These are phyloP conservation scores for Rhinolophus sinicus DNA, from an alignment of 2,113 vertebrate genomes.

Conservation along the genomic window DNA sequence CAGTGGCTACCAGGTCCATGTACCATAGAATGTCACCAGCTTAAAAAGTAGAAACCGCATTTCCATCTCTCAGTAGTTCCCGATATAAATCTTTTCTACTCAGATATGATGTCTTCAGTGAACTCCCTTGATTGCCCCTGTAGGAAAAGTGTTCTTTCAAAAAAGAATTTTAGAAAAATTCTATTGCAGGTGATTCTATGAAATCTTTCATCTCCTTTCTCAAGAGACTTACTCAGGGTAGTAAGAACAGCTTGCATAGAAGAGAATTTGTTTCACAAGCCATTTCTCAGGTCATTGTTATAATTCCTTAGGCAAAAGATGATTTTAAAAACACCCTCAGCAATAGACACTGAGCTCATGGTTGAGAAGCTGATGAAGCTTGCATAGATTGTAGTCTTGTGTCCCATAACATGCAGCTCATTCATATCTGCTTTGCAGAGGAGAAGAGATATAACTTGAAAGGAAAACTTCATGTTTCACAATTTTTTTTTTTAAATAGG, in stretches of 20 bases:
- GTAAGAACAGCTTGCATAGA: constrained; percentile 44
- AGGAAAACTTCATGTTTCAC: neutral
- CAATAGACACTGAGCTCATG: neutral
- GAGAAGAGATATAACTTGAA: constrained; percentile 25
- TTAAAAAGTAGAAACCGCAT: neutral
- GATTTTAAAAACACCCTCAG: constrained; percentile 52
- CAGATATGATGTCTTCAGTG: neutral
- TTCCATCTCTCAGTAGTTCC: neutral
- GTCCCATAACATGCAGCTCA: constrained; percentile 16
- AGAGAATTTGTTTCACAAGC: constrained; percentile 69
- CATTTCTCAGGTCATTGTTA: constrained; percentile 58
- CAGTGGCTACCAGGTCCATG: neutral
- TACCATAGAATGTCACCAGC: neutral
- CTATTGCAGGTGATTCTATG: constrained; percentile 57
- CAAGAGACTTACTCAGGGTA: constrained; percentile 16
- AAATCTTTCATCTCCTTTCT: constrained; percentile 46
- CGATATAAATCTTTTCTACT: neutral
- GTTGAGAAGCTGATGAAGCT: constrained; percentile 66
- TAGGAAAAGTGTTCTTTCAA: constrained; percentile 54
- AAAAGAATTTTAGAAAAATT: constrained; percentile 8
- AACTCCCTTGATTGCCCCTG: neutral
- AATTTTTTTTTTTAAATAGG: neutral
- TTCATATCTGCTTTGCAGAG: constrained; percentile 13
- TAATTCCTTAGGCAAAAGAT: constrained; percentile 71
- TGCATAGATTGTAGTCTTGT: constrained; percentile 20